Percentiles rank a stretch among this genome's conserved stretches.
Evolutionary conservation across 2,797 vertebrate genomes (phyloP).

Genomic region (Masticophis lateralis): DNA sequence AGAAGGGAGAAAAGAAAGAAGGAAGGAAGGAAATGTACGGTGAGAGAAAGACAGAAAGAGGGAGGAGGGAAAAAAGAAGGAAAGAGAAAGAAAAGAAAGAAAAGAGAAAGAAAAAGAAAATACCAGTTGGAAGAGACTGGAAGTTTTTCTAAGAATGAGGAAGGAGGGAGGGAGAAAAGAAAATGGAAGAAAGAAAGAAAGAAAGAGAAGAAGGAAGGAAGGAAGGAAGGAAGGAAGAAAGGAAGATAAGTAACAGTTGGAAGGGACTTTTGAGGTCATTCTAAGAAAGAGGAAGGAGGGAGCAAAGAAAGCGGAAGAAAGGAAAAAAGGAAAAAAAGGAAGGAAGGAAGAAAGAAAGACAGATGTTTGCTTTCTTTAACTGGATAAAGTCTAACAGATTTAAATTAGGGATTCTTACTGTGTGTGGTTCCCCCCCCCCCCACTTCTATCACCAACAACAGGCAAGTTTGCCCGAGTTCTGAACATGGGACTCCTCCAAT

Average conservation of each 20-base stretch:
- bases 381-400: conserved; percentile 2
- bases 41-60: too few relatives aligned
- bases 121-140: too few relatives aligned
- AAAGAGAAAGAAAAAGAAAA: neutral
- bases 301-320: neutral
- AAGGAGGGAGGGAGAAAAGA: neutral
- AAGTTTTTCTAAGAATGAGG: too few relatives aligned
- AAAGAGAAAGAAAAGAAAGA: neutral
- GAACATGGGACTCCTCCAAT: conserved; percentile 42
- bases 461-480: conserved; percentile 52
- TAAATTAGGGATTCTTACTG: conserved; percentile 35
- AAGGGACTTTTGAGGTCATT: too few relatives aligned
- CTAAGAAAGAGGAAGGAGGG: too few relatives aligned
- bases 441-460: conserved; percentile 41
- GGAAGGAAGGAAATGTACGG: neutral
- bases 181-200: neutral
- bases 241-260: neutral
- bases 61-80: neutral
- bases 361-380: neutral
- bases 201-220: too few relatives aligned
- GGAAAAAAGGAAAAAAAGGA: too few relatives aligned
- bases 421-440: conserved; percentile 47
- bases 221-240: too few relatives aligned
- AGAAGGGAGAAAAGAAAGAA: neutral
- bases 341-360: neutral